Percentiles rank a stretch among this genome's conserved stretches.
Conservation (phyloP, 2,797 vertebrate genomes). For the Lithobates sylvaticus region DNA sequence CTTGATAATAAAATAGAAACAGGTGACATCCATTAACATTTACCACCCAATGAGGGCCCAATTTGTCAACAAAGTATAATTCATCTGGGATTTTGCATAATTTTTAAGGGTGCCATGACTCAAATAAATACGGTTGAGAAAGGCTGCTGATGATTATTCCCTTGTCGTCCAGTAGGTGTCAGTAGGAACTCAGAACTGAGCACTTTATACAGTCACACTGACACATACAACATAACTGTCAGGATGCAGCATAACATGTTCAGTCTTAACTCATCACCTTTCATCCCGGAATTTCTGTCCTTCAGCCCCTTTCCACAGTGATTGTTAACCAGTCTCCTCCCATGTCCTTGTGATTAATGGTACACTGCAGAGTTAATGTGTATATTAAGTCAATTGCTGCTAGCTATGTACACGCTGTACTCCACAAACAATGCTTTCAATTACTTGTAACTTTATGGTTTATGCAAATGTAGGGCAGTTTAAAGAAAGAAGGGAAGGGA, state of each 20-base stretch:
- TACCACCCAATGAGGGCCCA: too few relatives aligned
- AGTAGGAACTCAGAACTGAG: conserved; percentile 3
- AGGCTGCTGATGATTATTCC: neutral
- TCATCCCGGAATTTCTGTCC: neutral
- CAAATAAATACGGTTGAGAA: too few relatives aligned
- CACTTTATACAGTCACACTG: neutral
- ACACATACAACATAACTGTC: neutral
- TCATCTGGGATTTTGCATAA: too few relatives aligned
- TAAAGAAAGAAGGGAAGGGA: neutral
- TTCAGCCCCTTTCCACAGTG: neutral
- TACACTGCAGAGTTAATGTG: conserved; percentile 32
- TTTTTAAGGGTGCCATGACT: too few relatives aligned
- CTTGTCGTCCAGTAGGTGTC: conserved; percentile 32
- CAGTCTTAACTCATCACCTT: neutral
- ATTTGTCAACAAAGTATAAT: too few relatives aligned
- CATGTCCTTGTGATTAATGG: conserved; percentile 22
- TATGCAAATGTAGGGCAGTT: conserved; percentile 35
- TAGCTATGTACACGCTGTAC: neutral
- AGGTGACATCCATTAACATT: too few relatives aligned
- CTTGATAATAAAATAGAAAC: too few relatives aligned
- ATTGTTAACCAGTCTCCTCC: conserved; percentile 5
- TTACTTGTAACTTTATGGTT: conserved; percentile 47
- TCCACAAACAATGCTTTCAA: conserved; percentile 28
- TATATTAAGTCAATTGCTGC: conserved; percentile 27
- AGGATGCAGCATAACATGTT: neutral